Percentiles rank a stretch among this genome's conserved stretches.
These are phyloP conservation scores for Pao palembangensis DNA, from an alignment of 2,113 vertebrate genomes.

Conservation along the genomic window DNA sequence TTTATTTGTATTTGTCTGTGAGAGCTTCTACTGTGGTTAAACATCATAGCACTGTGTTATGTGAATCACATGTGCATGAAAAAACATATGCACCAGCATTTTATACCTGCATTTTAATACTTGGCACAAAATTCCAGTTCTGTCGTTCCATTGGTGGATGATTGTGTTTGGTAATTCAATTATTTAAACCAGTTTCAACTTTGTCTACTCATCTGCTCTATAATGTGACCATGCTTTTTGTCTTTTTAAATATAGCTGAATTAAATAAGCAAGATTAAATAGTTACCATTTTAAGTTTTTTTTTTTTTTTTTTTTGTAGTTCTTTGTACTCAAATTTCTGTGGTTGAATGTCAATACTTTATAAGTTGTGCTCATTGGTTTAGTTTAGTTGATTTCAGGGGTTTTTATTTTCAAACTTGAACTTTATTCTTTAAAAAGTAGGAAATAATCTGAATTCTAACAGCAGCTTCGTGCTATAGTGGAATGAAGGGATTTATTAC, in stretches of 20 bases:
- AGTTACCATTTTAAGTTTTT: neutral
- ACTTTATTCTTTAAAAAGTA: too few species aligned
- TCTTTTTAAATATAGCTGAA: conserved; percentile 24
- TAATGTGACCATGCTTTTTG: conserved; percentile 28
- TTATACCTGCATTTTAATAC: conserved; percentile 27
- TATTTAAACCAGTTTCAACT: conserved; percentile 6
- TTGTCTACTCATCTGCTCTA: conserved; percentile 26
- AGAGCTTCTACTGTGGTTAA: conserved; percentile 35
- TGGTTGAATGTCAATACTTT: neutral
- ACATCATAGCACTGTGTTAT: conserved; percentile 33
- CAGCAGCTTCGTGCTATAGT: too few species aligned
- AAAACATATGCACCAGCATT: conserved; percentile 43
- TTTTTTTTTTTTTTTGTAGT: neutral
- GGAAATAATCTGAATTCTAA: too few species aligned
- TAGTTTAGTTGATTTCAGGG: too few species aligned
- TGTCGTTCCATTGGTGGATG: conserved; percentile 4
- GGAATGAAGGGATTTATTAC: neutral
- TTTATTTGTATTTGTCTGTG: conserved; percentile 47
- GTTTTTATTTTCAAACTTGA: too few species aligned
- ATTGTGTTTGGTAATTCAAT: neutral
- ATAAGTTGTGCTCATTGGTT: neutral
- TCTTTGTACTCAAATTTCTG: neutral
- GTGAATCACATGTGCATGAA: conserved; percentile 40
- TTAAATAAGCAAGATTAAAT: conserved; percentile 28
- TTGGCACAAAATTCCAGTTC: neutral